These are phyloP conservation scores for Mus pahari DNA, from an alignment of 2,113 vertebrate species.

Conservation along the genomic window DNA sequence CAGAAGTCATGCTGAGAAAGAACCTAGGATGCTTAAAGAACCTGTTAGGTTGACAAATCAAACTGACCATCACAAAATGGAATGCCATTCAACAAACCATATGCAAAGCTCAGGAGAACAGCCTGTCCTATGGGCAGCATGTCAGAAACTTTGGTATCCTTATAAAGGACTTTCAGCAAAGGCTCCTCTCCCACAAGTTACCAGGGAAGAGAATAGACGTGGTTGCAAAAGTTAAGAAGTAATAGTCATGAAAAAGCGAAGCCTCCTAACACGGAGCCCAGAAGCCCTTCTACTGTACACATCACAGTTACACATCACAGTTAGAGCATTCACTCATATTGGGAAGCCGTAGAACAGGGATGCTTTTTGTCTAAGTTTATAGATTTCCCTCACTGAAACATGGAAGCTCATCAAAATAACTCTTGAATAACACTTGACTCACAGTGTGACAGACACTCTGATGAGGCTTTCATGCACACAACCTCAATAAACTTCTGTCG, in stretches of 20 bases:
- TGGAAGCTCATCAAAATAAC: slow-evolving; percentile 61
- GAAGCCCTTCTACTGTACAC: not conserved
- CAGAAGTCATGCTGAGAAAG: not conserved
- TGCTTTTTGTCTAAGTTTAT: slow-evolving; percentile 7
- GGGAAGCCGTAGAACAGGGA: slow-evolving; percentile 6
- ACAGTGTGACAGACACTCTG: not conserved
- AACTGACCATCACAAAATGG: not conserved
- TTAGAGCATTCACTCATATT: not conserved
- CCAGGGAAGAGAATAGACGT: not conserved
- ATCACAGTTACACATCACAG: not conserved
- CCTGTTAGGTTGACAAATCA: not conserved
- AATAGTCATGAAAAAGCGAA: not conserved
- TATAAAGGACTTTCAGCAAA: not conserved
- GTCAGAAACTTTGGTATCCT: not conserved
- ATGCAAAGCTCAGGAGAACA: not conserved
- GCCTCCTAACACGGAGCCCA: not conserved
- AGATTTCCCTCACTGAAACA: slow-evolving; percentile 51
- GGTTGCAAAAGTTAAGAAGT: not conserved
- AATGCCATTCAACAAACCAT: not conserved
- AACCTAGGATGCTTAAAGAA: not conserved
- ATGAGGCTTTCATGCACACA: not conserved
- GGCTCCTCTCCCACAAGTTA: not conserved
- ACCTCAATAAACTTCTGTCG: not conserved
- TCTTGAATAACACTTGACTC: slow-evolving; percentile 33
- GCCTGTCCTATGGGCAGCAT: not conserved